These are phyloP conservation scores for Eueremaeus valkanovi DNA, from an alignment of 2,888 invertebrate genomes.

Conservation along the genomic window DNA sequence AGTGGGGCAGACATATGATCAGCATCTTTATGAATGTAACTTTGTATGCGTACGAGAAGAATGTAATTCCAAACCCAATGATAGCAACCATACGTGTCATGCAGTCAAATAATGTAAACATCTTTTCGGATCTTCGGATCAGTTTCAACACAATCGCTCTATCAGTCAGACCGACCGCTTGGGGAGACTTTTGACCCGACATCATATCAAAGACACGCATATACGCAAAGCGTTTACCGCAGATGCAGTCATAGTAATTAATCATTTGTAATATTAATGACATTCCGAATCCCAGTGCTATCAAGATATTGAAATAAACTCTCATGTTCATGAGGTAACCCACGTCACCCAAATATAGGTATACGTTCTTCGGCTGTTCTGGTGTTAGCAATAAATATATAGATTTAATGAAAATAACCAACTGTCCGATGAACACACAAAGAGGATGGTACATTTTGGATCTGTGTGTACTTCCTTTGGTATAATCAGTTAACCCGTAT, in stretches of 20 bases:
- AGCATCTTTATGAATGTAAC: not conserved
- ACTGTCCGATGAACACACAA: not conserved
- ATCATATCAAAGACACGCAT: constrained; percentile 21
- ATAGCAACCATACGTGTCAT: not conserved
- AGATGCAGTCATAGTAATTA: not conserved
- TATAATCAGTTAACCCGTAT: not conserved
- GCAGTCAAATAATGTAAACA: not conserved
- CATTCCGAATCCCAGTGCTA: not conserved
- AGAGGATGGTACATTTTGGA: not conserved
- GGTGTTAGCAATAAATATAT: not conserved
- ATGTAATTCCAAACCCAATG: constrained; percentile 3
- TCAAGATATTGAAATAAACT: constrained; percentile 24
- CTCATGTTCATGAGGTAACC: too few relatives aligned
- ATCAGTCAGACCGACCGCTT: not conserved
- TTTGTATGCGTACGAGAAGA: not conserved
- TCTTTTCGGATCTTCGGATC: not conserved
- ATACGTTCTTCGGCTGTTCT: not conserved
- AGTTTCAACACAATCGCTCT: not conserved
- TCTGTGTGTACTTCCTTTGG: not conserved
- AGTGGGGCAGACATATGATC: constrained; percentile 12
- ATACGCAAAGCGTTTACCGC: not conserved
- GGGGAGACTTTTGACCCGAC: not conserved
- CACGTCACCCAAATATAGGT: constrained; percentile 30
- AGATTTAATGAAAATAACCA: not conserved
- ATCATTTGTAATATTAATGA: not conserved